Percentiles rank a stretch among this genome's conserved stretches.
Evolutionary conservation across 2,797 vertebrate genomes (phyloP).

Genomic region (Leptoclinus maculatus): DNA sequence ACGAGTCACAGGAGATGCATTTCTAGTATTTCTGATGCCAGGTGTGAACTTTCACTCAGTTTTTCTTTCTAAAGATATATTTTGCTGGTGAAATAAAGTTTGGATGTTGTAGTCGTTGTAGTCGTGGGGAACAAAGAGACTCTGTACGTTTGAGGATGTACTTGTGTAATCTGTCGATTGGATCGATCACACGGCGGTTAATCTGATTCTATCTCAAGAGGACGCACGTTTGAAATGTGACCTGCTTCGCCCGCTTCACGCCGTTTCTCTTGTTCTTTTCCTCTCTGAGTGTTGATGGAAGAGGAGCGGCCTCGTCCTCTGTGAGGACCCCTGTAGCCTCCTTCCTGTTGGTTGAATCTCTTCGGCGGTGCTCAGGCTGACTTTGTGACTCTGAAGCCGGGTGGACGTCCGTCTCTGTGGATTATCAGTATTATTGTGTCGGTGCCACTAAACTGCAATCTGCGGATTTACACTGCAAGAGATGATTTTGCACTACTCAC

Average conservation of each 20-base stretch:
- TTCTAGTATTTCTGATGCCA: background rate
- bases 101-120: background rate
- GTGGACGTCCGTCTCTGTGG: slow-evolving; percentile 52
- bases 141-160: background rate
- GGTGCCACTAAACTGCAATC: slow-evolving; percentile 56
- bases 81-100: slow-evolving; percentile 8
- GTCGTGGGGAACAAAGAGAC: background rate
- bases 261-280: background rate
- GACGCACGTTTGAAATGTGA: slow-evolving; percentile 27
- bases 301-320: slow-evolving; percentile 71
- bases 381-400: slow-evolving; percentile 51
- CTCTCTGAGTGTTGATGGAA: slow-evolving; percentile 21
- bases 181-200: background rate
- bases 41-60: slow-evolving; percentile 13
- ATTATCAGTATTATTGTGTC: slow-evolving; percentile 68
- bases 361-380: slow-evolving; percentile 49
- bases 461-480: slow-evolving; percentile 36
- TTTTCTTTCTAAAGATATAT: slow-evolving; percentile 19
- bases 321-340: slow-evolving; percentile 74
- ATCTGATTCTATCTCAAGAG: slow-evolving; percentile 35
- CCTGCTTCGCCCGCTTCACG: slow-evolving; percentile 5
- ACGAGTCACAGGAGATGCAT: background rate
- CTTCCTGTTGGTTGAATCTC: slow-evolving; percentile 23
- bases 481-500: slow-evolving; percentile 73
- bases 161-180: background rate